Conservation (phyloP, 2,888 invertebrate species). For the Hecatera dysodea region DNA sequence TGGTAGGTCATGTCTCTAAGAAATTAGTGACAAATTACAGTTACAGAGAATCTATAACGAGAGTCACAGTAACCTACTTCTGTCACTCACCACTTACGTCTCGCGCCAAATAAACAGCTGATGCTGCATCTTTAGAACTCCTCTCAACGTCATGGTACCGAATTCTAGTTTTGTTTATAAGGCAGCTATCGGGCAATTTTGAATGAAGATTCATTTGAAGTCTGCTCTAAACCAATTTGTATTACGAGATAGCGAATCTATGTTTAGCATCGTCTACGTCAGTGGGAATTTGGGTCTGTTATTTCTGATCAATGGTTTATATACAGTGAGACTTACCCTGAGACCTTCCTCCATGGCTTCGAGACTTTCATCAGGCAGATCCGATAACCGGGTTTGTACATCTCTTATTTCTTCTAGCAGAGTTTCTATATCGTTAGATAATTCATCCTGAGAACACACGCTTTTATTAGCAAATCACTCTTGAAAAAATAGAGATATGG, state of each 20-base stretch:
- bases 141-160: conserved; percentile 26
- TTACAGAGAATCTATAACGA: neutral
- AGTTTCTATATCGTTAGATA: conserved; percentile 93
- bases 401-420: conserved; percentile 93
- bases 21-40: conserved; percentile 8
- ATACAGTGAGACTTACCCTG: conserved; percentile 91
- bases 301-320: conserved; percentile 70
- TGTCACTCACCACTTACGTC: conserved; percentile 13
- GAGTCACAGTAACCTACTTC: conserved; percentile 24
- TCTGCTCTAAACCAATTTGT: conserved; percentile 44
- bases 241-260: conserved; percentile 67
- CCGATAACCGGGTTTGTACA: conserved; percentile 92
- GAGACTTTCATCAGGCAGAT: conserved; percentile 93
- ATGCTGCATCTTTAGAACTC: conserved; percentile 7
- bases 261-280: conserved; percentile 67
- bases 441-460: conserved; percentile 91
- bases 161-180: conserved; percentile 86
- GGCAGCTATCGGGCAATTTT: conserved; percentile 57
- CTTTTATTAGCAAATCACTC: conserved; percentile 81
- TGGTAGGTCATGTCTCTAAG: neutral
- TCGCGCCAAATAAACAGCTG: conserved; percentile 23
- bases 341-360: conserved; percentile 93
- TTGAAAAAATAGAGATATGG: conserved; percentile 64
- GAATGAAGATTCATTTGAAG: conserved; percentile 40
- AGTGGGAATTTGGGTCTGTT: conserved; percentile 66